Conservation (phyloP, 2,888 invertebrate genomes). For the Meta bourneti region DNA sequence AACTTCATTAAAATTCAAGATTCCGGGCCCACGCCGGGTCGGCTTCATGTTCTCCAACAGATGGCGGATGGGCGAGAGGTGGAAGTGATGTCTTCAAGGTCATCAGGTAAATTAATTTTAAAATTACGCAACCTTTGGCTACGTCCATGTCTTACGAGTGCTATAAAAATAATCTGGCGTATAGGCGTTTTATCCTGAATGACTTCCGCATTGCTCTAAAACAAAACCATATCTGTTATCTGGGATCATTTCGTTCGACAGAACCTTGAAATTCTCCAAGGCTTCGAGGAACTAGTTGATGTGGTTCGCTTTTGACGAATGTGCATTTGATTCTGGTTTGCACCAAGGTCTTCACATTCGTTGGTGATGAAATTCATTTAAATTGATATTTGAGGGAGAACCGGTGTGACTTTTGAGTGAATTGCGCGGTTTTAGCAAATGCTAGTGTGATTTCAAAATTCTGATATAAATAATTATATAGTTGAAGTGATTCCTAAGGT, state of each 20-base stretch:
- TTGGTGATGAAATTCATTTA: too few species aligned
- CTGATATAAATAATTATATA: too few species aligned
- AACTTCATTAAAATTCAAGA: slow-evolving; percentile 46
- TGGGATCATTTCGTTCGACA: background rate
- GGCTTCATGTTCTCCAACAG: background rate
- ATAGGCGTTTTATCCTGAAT: background rate
- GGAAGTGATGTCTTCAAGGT: slow-evolving; percentile 34
- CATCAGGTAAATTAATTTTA: slow-evolving; percentile 43
- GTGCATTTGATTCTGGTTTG: too few species aligned
- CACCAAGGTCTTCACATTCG: too few species aligned
- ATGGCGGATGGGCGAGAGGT: slow-evolving; percentile 4
- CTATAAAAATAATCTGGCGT: slow-evolving; percentile 10
- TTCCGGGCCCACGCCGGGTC: slow-evolving; percentile 15
- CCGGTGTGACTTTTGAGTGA: too few species aligned
- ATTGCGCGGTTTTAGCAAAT: too few species aligned
- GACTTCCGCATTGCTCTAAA: slow-evolving; percentile 36
- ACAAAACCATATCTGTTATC: slow-evolving; percentile 18
- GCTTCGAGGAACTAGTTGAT: background rate
- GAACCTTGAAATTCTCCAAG: slow-evolving; percentile 43
- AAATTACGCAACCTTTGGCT: slow-evolving; percentile 19
- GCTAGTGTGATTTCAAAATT: too few species aligned
- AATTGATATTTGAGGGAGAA: too few species aligned
- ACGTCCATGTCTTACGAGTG: background rate
- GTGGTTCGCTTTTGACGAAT: background rate
- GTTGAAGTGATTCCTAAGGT: too few species aligned